These are phyloP conservation scores for Karalla daura DNA, from an alignment of 2,797 vertebrate species.

Conservation along the genomic window DNA sequence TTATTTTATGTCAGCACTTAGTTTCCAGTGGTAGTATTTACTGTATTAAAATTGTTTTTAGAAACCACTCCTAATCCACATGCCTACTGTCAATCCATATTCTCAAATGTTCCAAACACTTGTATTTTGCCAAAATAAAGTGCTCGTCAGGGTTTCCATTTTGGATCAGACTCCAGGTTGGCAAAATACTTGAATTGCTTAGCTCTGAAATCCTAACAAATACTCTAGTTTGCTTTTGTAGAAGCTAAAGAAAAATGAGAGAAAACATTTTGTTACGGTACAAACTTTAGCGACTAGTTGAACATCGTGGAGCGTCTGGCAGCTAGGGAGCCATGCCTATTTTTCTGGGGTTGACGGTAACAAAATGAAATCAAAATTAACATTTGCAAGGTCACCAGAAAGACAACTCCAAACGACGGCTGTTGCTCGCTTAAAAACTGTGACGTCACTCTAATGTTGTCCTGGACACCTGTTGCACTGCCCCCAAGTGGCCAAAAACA, in stretches of 20 bases:
- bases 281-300: background rate
- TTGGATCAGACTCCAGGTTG: conserved; percentile 5
- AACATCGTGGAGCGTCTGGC: background rate
- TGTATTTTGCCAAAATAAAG: background rate
- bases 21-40: background rate
- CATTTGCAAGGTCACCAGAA: background rate
- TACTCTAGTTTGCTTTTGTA: too few species aligned
- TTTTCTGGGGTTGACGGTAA: background rate
- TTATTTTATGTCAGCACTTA: background rate
- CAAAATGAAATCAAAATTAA: background rate
- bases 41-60: background rate
- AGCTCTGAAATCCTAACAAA: background rate
- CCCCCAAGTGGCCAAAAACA: background rate
- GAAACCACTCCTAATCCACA: background rate
- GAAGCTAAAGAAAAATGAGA: too few species aligned
- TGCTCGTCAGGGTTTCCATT: background rate
- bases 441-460: background rate
- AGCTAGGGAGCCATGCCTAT: background rate
- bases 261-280: too few species aligned
- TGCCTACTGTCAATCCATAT: background rate
- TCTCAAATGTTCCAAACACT: background rate
- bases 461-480: background rate
- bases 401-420: too few species aligned
- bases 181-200: background rate
- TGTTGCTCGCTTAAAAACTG: background rate